phyloP scores from a whole-genome alignment of 1,140 invertebrate genomes.

The Papilio aristodemus region DNA sequence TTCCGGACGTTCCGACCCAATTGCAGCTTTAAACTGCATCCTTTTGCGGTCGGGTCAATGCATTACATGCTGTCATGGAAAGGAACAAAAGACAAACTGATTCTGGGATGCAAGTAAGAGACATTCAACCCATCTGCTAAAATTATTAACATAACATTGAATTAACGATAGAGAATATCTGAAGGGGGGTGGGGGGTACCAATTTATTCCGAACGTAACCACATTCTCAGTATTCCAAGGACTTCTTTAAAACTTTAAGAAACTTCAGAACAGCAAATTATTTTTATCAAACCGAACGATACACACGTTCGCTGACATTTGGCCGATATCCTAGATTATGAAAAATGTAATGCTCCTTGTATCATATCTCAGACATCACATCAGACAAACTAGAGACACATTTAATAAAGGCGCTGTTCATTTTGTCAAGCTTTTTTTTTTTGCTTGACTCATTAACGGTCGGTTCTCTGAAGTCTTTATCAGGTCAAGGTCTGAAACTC shows the following conservation, averaged over 20 bases:
- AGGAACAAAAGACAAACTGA: neutral
- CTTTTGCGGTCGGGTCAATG: neutral
- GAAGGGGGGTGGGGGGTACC: too few relatives aligned
- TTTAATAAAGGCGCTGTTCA: constrained; percentile 1
- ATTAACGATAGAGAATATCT: too few relatives aligned
- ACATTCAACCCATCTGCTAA: too few relatives aligned
- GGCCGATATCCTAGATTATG: too few relatives aligned
- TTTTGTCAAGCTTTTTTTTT: constrained; percentile 18
- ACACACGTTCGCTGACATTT: too few relatives aligned
- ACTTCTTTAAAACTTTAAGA: too few relatives aligned
- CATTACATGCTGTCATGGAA: neutral
- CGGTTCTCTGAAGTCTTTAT: constrained; percentile 39
- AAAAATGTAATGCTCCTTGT: neutral
- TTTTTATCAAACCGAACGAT: too few relatives aligned
- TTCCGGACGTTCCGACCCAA: constrained; percentile 12
- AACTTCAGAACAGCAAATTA: too few relatives aligned
- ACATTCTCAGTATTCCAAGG: too few relatives aligned
- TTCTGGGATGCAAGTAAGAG: neutral
- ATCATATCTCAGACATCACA: too few relatives aligned
- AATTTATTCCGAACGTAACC: too few relatives aligned
- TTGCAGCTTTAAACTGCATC: constrained; percentile 3
- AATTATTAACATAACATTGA: too few relatives aligned
- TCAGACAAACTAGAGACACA: neutral
- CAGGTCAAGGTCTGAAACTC: constrained; percentile 56
- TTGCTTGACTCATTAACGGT: constrained; percentile 22